phyloP scores from a whole-genome alignment of 2,888 invertebrate species.

The Drosophila hawaiiensis region DNA sequence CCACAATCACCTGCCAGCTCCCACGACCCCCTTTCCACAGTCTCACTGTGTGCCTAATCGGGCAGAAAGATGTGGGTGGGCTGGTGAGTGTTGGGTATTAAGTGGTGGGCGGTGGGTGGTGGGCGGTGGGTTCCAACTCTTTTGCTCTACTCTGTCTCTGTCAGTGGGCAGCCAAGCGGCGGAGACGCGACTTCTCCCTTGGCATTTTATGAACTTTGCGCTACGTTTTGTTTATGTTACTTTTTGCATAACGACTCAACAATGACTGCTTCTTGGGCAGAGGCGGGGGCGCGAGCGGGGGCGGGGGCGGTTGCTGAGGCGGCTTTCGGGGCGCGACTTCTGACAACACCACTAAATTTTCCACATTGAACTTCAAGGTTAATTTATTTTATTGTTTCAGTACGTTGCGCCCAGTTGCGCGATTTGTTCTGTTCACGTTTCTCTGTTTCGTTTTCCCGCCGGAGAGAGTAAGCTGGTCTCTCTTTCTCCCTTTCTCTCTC shows the following conservation, averaged over 20 bases:
- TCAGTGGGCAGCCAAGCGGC: slow-evolving; percentile 35
- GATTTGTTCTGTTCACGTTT: slow-evolving; percentile 10
- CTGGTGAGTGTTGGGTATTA: neutral
- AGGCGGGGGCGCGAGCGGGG: rapidly evolving
- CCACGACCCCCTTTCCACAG: neutral
- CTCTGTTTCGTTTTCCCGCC: neutral
- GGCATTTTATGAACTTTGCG: slow-evolving; percentile 48
- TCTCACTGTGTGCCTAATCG: slow-evolving; percentile 43
- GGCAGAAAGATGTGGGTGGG: slow-evolving; percentile 35
- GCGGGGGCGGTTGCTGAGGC: neutral
- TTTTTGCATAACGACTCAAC: slow-evolving; percentile 46
- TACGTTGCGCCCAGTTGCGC: slow-evolving; percentile 38
- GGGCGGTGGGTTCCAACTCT: slow-evolving; percentile 14
- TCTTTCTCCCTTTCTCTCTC: neutral
- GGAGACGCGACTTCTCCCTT: slow-evolving; percentile 16
- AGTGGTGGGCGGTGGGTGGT: neutral
- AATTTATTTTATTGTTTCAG: slow-evolving; percentile 71
- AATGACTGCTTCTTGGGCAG: neutral
- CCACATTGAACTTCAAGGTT: slow-evolving; percentile 70
- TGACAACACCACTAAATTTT: slow-evolving; percentile 44
- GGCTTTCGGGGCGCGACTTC: slow-evolving; percentile 15
- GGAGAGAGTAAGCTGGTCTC: no score
- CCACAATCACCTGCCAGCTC: slow-evolving; percentile 18
- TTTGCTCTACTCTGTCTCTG: slow-evolving; percentile 5
- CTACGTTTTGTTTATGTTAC: slow-evolving; percentile 37